phyloP scores from a whole-genome alignment of 1,140 invertebrate genomes.

The Megathymus violae region DNA sequence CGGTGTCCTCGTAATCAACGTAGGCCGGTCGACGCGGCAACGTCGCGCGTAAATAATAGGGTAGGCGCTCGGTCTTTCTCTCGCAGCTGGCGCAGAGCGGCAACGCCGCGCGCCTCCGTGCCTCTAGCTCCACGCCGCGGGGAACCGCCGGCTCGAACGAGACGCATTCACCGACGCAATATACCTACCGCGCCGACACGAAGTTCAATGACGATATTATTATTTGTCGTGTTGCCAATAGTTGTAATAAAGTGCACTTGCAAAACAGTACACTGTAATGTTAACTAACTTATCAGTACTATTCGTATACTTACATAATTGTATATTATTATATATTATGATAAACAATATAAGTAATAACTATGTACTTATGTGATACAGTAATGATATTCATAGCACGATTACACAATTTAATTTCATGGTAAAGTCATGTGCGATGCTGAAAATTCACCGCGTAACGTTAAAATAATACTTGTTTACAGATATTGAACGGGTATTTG shows the following conservation, averaged over 20 bases:
- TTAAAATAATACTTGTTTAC: constrained; percentile 81
- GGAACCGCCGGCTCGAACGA: constrained; percentile 65
- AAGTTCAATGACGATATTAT: constrained; percentile 52
- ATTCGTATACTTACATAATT: constrained; percentile 41
- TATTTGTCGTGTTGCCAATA: constrained; percentile 44
- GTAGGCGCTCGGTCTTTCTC: constrained; percentile 80
- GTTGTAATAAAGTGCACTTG: constrained; percentile 24
- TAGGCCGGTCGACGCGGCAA: constrained; percentile 83
- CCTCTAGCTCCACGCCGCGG: constrained; percentile 63
- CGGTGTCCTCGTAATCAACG: constrained; percentile 83
- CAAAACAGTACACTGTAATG: constrained; percentile 7
- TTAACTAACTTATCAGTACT: constrained; percentile 16
- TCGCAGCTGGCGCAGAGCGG: constrained; percentile 74
- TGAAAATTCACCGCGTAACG: constrained; percentile 59
- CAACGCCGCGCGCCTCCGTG: constrained; percentile 71
- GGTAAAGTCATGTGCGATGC: constrained; percentile 12
- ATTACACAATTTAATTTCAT: not conserved
- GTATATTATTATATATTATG: constrained; percentile 43
- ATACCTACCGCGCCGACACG: constrained; percentile 63
- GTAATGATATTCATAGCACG: constrained; percentile 4
- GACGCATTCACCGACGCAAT: constrained; percentile 68
- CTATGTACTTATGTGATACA: constrained; percentile 5
- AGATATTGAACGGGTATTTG: constrained; percentile 79
- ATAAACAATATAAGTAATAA: constrained; percentile 29
- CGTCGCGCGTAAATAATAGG: constrained; percentile 84